Evolutionary conservation across 1,140 invertebrate species (phyloP).

Genomic region (Meloidogyne floridensis): DNA sequence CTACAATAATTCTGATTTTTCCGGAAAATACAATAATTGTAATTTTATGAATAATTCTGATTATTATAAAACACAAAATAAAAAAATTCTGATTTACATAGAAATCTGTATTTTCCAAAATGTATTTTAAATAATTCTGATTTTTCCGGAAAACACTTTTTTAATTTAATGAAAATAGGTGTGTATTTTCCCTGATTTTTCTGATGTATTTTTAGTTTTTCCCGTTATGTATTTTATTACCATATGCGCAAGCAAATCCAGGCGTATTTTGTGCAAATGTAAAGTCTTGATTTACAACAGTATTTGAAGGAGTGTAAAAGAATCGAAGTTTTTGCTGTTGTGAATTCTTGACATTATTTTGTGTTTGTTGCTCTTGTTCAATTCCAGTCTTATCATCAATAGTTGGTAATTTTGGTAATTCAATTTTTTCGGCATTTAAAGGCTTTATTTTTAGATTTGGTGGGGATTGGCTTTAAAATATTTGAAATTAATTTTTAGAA

Average conservation of each 20-base stretch:
- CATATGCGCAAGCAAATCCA: slow-evolving; percentile 16
- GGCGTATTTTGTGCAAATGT: slow-evolving; percentile 2
- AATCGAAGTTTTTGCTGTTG: slow-evolving; percentile 12
- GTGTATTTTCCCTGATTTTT: too few species aligned
- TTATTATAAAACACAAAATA: too few species aligned
- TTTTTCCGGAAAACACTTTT: too few species aligned
- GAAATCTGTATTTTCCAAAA: too few species aligned
- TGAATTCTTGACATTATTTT: background rate
- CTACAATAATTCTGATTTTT: too few species aligned
- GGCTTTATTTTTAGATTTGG: background rate
- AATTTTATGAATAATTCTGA: too few species aligned
- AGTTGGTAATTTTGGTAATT: background rate
- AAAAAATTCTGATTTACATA: too few species aligned
- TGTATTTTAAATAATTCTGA: too few species aligned
- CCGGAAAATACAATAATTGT: too few species aligned
- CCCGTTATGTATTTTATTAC: background rate
- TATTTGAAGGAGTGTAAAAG: slow-evolving; percentile 17
- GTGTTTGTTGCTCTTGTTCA: background rate
- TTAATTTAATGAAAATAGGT: too few species aligned
- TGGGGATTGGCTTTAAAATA: background rate
- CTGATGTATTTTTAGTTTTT: too few species aligned
- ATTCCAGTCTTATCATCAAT: background rate
- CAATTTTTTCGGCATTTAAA: background rate
- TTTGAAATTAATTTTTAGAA: background rate
- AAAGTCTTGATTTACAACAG: slow-evolving; percentile 22